Base-by-base conservation (phyloP, 2,797 vertebrate species). In the Leuciscus waleckii region DNA sequence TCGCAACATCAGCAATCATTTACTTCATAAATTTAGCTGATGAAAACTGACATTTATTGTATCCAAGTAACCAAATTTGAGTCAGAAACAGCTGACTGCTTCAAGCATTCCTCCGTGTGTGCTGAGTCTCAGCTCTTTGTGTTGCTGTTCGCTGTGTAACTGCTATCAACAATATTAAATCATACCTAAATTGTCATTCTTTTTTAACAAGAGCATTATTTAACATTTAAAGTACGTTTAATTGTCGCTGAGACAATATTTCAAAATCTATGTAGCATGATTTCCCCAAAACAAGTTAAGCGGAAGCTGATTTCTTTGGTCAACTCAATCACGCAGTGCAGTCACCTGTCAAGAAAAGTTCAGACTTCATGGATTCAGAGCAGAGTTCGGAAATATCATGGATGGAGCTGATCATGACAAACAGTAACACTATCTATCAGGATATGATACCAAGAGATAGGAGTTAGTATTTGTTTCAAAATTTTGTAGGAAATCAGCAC, bases 11-110 rank as follows among this genome's bases (percentile, higher is more conserved):
- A 83, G 70, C 81, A 35, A 17, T 63, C 19, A 65, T 82, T 46
- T 74, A 32, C 51, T 32, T 82, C 68, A 71, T 58, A 65, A 65
- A 73, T 49, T 35, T 74, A 61, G 69, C 70, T 46, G 39, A 74
- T 82, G 56, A 83, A 75, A 75, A 43, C 21, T 61, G 56, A 75
- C 81, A 63, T 83, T 83, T 63, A 83, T 46, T 75, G 41, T 37
- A 37, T n/a, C 26, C 56, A 82, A 73, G 54, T 63, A 82, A 73
- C 81, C 46, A 41, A 29, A 81, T 82, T 43, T 61, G 26, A 61
- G 16, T 43, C 32, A 13, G 39, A 82, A 83, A 63, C 19, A 82
- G 81, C 54, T 75, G 70, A 75, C 79, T 75, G 70, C 41, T 51
- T 63, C 23, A 54, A 41, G 58, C 56, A 29, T 65, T 46, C 39